Base-by-base conservation (phyloP, 2,888 invertebrate species). In the Anorthoa munda region DNA sequence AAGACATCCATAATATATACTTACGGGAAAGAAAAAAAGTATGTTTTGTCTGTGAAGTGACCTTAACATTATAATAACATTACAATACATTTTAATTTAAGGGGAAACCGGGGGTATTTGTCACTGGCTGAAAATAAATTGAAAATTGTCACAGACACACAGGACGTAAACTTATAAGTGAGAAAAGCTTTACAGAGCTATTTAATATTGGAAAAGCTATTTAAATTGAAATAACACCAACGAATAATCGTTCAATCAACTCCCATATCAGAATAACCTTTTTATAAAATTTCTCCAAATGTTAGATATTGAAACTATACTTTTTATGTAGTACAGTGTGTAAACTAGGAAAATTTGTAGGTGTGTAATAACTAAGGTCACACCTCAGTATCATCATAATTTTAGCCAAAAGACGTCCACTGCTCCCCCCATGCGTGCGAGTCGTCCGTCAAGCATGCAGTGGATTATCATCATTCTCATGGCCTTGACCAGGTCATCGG, bases 1-100 rank as follows among this genome's bases (percentile, higher is more conserved):
- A 23, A 4, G 13, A 51, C 13, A 9, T 26, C 7, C 55, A 15
- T 18, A 21, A 48, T 76, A 39, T 81, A 81, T 81, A 69, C n/a
- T 17, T 21, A 75, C 23, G 2, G 9, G 4, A 76, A 59, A 68
- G 2, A 21, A 55, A 48, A 31, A 50, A 67, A 7, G 2, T 21
- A 18, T n/a, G 9, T 13, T 5, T 9, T 9, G n/a, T 60, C 21
- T 21, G 50, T n/a, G 26, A 56, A 18, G 61, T 75, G 2, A 75
- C 59, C 39, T 74, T 18, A 39, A 26, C 13, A 60, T 18, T 51
- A 21, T 18, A 72, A 15, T 60, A 48, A 26, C n/a, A 31, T 17
- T 45, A 55, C 15, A 26, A 45, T n/a, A 48, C 15, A 39, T 3
- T 50, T 46, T 60, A 39, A 39, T 15, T 3, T 39, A 39, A 26